These are phyloP conservation scores for Achatina immaculata DNA, from an alignment of 1,140 invertebrate species.

Conservation along the genomic window DNA sequence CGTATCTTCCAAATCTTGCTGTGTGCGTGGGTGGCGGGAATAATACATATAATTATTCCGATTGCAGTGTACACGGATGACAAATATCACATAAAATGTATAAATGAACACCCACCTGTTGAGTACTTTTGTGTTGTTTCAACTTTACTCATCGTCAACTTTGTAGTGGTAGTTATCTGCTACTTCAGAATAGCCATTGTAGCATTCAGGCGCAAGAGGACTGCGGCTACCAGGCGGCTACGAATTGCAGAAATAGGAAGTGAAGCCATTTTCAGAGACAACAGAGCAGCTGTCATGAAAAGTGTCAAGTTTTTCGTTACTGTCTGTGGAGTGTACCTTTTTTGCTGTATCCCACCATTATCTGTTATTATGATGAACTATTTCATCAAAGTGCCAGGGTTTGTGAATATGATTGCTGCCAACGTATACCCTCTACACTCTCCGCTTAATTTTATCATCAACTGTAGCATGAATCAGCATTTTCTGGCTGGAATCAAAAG, in stretches of 20 bases:
- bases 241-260: background rate
- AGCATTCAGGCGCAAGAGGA: background rate
- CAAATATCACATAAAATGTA: too few species aligned
- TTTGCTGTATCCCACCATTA: background rate
- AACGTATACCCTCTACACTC: too few species aligned
- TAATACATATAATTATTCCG: background rate
- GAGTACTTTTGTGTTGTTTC: background rate
- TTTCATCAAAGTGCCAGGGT: too few species aligned
- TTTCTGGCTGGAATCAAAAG: too few species aligned
- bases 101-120: too few species aligned
- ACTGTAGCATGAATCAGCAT: too few species aligned
- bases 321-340: background rate
- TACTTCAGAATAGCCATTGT: background rate
- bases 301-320: background rate
- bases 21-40: background rate
- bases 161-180: background rate
- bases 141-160: background rate
- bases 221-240: background rate
- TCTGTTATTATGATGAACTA: background rate
- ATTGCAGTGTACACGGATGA: background rate
- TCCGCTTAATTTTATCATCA: too few species aligned
- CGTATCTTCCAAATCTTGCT: background rate
- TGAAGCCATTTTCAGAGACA: background rate
- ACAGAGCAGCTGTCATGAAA: background rate
- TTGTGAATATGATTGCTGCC: too few species aligned